These are phyloP conservation scores for Hyposoter didymator DNA, from an alignment of 2,888 invertebrate genomes.

Conservation along the genomic window DNA sequence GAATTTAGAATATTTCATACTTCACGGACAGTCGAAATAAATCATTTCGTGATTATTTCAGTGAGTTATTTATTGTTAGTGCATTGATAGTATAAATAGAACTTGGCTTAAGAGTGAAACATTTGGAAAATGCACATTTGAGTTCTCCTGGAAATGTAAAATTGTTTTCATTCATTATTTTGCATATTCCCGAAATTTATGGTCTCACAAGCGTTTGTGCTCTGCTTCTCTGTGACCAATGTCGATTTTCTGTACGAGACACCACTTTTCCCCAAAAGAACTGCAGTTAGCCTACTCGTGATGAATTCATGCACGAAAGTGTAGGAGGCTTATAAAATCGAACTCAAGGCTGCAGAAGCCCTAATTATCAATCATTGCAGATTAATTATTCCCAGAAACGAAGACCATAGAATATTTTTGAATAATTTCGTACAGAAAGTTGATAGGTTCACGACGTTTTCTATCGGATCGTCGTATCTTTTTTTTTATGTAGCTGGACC, in stretches of 20 bases:
- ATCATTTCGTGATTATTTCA: background rate
- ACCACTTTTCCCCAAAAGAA: background rate
- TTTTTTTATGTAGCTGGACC: too few species aligned
- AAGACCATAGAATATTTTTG: background rate
- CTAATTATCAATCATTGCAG: background rate
- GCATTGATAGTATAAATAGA: background rate
- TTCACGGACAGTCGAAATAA: background rate
- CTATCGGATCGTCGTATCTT: background rate
- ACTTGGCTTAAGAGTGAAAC: background rate
- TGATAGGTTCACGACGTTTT: background rate
- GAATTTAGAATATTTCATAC: background rate
- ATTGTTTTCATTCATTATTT: background rate
- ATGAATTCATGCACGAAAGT: background rate
- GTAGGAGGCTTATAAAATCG: background rate
- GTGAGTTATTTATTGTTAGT: background rate
- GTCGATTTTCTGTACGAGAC: background rate
- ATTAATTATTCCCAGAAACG: background rate
- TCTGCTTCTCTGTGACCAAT: background rate
- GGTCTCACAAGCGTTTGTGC: background rate
- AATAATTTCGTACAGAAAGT: background rate
- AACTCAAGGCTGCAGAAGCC: background rate
- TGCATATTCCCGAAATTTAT: background rate
- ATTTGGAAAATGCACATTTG: background rate
- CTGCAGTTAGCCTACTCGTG: background rate
- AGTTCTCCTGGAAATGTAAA: background rate